Conservation (phyloP, 2,888 invertebrate genomes). For the Pyrochroa serraticornis region DNA sequence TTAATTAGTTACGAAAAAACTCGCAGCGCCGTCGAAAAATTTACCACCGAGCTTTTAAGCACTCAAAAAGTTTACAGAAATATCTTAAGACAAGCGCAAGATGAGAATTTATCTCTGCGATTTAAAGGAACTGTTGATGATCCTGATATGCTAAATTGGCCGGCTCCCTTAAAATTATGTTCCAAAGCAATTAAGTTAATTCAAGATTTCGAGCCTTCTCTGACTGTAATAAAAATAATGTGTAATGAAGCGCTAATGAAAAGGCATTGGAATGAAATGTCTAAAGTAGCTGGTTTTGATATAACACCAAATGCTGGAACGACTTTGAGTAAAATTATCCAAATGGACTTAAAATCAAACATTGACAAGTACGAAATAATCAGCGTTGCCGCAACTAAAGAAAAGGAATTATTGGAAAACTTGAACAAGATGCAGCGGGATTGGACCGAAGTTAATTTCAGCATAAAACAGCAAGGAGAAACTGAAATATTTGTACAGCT, state of each 20-base stretch:
- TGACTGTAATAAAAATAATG: slow-evolving; percentile 83
- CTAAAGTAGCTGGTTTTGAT: slow-evolving; percentile 75
- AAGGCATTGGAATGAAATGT: slow-evolving; percentile 87
- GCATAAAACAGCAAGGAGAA: slow-evolving; percentile 67
- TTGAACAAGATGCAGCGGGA: slow-evolving; percentile 76
- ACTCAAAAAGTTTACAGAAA: slow-evolving; percentile 76
- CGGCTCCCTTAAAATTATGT: slow-evolving; percentile 80
- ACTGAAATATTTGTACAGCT: slow-evolving; percentile 71
- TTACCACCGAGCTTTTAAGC: slow-evolving; percentile 76
- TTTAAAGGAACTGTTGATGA: slow-evolving; percentile 70
- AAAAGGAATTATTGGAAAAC: slow-evolving; percentile 72
- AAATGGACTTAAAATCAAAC: slow-evolving; percentile 71
- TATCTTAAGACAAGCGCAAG: slow-evolving; percentile 78
- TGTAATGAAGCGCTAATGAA: slow-evolving; percentile 81
- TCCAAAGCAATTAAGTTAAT: slow-evolving; percentile 67
- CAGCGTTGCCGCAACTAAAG: slow-evolving; percentile 80
- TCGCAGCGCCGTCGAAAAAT: slow-evolving; percentile 78
- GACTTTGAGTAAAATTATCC: slow-evolving; percentile 77
- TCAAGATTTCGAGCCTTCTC: slow-evolving; percentile 74
- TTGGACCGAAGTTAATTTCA: slow-evolving; percentile 75
- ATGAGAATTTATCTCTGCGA: slow-evolving; percentile 68
- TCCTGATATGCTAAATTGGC: slow-evolving; percentile 76
- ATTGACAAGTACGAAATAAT: slow-evolving; percentile 80
- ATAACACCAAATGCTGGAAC: slow-evolving; percentile 82
- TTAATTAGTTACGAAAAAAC: slow-evolving; percentile 78